Conservation (phyloP, 2,888 invertebrate species). For the Itoplectis maculator region DNA sequence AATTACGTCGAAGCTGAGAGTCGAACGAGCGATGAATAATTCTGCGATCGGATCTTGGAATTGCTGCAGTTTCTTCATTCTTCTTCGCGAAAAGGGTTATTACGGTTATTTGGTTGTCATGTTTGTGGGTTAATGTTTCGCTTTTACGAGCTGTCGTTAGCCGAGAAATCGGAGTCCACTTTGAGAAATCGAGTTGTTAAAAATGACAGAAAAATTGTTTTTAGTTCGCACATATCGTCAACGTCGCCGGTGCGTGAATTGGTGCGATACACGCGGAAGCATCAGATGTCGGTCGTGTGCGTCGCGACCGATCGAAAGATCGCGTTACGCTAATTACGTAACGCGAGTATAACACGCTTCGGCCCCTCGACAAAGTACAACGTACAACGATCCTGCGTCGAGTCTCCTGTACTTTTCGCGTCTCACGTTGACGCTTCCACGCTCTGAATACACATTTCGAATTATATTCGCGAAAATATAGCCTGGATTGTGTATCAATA, state of each 20-base stretch:
- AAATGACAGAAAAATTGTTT: background rate
- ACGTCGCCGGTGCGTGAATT: conserved; percentile 52
- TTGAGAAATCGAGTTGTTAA: conserved; percentile 8
- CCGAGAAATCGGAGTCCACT: background rate
- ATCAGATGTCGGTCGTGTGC: conserved; percentile 60
- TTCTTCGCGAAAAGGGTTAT: background rate
- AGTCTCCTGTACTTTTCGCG: conserved; percentile 23
- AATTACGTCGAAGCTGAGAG: conserved; percentile 48
- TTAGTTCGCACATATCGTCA: conserved; percentile 27
- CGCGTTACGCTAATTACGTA: conserved; percentile 69
- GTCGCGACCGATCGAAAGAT: conserved; percentile 65
- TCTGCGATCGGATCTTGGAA: conserved; percentile 46
- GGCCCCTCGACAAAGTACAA: conserved; percentile 48
- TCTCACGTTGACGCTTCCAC: conserved; percentile 49
- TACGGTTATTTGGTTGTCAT: background rate
- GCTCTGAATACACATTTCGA: conserved; percentile 5
- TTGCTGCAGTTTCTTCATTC: background rate
- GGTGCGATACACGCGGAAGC: conserved; percentile 63
- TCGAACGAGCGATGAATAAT: conserved; percentile 44
- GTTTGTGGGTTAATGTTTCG: background rate
- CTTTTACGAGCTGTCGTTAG: background rate
- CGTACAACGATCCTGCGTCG: conserved; percentile 26
- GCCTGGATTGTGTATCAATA: background rate
- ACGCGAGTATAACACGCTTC: conserved; percentile 52
- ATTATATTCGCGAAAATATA: background rate